Conservation (phyloP, 2,888 invertebrate genomes). For the Mylabris sibirica region DNA sequence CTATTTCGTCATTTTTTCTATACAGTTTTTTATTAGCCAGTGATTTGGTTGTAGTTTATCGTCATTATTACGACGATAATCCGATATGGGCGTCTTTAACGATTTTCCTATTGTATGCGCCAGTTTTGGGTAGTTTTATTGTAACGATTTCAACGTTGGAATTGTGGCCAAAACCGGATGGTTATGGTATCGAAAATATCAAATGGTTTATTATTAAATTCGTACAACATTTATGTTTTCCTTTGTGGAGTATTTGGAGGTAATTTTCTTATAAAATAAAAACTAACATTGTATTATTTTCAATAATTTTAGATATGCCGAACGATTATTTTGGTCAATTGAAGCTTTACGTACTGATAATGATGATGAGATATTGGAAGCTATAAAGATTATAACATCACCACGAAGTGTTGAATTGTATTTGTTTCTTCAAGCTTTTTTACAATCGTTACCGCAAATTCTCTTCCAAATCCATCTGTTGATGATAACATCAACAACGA, state of each 20-base stretch:
- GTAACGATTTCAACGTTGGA: constrained; percentile 69
- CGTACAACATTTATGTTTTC: constrained; percentile 65
- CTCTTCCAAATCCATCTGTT: constrained; percentile 72
- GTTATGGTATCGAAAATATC: constrained; percentile 61
- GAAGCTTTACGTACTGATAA: constrained; percentile 72
- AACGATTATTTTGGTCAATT: constrained; percentile 78
- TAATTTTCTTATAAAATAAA: constrained; percentile 47
- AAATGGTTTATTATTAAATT: constrained; percentile 63
- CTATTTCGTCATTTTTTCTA: constrained; percentile 67
- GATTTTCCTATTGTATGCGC: constrained; percentile 63
- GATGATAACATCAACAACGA: constrained; percentile 54
- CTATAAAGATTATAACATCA: constrained; percentile 67
- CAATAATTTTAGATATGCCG: constrained; percentile 67
- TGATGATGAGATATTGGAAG: constrained; percentile 68
- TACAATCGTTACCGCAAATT: constrained; percentile 79
- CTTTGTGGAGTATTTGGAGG: constrained; percentile 72
- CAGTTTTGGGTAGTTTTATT: constrained; percentile 67
- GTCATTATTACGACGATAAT: constrained; percentile 70
- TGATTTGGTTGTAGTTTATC: constrained; percentile 71
- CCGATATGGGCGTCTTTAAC: constrained; percentile 63
- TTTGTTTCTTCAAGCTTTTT: constrained; percentile 78
- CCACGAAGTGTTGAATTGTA: constrained; percentile 79
- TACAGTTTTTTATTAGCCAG: constrained; percentile 74
- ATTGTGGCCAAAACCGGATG: constrained; percentile 65
- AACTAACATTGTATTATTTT: neutral